Conservation (phyloP, 1,140 invertebrate species). For the Pomacea maculata region DNA sequence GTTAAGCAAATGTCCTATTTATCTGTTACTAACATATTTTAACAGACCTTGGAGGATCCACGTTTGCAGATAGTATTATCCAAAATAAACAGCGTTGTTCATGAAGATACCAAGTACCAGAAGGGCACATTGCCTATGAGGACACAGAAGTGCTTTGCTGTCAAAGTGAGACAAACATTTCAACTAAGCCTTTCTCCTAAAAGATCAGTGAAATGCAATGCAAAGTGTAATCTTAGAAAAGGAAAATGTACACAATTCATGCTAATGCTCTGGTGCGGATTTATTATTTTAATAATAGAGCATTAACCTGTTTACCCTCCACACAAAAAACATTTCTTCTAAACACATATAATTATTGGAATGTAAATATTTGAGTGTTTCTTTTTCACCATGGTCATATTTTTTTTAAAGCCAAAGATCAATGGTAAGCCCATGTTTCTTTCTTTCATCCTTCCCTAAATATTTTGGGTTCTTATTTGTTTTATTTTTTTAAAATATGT, state of each 20-base stretch:
- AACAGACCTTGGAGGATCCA: constrained; percentile 63
- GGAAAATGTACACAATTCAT: neutral
- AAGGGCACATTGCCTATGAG: constrained; percentile 75
- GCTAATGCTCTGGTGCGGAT: neutral
- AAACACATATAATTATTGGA: neutral
- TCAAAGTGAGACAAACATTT: constrained; percentile 70
- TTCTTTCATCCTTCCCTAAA: neutral
- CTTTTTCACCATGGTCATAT: neutral
- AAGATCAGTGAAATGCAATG: neutral
- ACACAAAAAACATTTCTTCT: neutral
- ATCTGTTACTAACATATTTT: constrained; percentile 13
- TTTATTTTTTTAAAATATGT: no score
- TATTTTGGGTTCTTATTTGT: neutral
- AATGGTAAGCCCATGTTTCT: constrained; percentile 48
- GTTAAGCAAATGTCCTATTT: neutral
- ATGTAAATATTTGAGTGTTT: neutral
- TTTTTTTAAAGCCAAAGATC: constrained; percentile 55
- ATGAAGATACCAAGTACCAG: constrained; percentile 78
- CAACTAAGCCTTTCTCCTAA: neutral
- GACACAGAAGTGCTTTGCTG: constrained; percentile 84
- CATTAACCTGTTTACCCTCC: neutral
- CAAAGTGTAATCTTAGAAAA: neutral
- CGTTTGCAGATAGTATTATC: constrained; percentile 72
- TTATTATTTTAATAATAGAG: neutral
- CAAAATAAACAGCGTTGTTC: constrained; percentile 75